Base-by-base conservation (phyloP, 1,140 invertebrate genomes). In the Colletes latitarsis region DNA sequence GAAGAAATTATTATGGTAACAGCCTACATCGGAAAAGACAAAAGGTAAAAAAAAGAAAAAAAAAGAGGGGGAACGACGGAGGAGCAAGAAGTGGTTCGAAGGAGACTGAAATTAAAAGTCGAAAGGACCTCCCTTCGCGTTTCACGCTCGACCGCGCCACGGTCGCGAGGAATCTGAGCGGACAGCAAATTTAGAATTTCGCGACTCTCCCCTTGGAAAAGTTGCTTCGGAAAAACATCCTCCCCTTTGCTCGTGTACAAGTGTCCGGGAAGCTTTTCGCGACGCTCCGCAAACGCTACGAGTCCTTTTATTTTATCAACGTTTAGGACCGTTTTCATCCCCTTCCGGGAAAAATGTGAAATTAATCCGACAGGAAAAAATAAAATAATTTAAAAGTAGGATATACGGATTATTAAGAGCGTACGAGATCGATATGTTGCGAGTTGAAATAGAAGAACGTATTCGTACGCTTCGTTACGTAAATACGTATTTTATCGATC, bases 1-100 rank as follows among this genome's bases (percentile, higher is more conserved):
- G 17, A 21, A 46, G 52, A 62, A 70, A 70, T 77, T 60, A 70
- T 77, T 77, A 77, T 52, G 75, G 43, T 52, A 77, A 70, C 75
- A 52, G 55, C 21, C 21, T 77, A 21, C 67, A n/a, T 46, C 55
- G 3, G 8, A 4, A 9, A 49, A 72, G 30, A 57, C 17, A 55
- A 79, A 73, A 73, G n/a, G 49, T 12, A 4, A 17, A 57, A 53
- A 41, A 62, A 53, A 6, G 55, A 79, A 73, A 73, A 6, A 21
- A 4, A 12, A 15, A 55, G 58, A 60, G 8, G 0, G 43, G 64
- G 10, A 17, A 21, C 55, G 14, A 43, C 12, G 41, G 52, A 21
- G 43, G n/a, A 41, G 17, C 6, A 49, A 49, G 53, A 69, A 69
- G 53, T 15, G 53, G 53, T 68, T 46, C 41, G 41, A 30, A 69